Evolutionary conservation across 1,140 invertebrate genomes (phyloP).

Genomic region (Aleiodes sp.): DNA sequence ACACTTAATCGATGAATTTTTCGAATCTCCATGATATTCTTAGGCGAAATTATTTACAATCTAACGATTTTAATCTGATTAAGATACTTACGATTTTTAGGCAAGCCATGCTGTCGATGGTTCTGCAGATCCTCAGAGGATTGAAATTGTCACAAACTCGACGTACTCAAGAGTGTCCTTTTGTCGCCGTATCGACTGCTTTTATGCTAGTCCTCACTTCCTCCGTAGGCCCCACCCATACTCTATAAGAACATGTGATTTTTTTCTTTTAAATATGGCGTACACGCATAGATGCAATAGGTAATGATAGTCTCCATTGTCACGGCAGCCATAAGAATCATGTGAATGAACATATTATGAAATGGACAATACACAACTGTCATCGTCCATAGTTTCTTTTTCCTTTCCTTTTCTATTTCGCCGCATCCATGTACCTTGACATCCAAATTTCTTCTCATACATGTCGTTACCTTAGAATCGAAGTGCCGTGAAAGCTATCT

Average conservation of each 20-base stretch:
- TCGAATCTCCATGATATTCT: neutral
- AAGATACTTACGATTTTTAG: conserved; percentile 48
- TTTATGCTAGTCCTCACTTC: conserved; percentile 48
- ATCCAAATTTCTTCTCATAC: conserved; percentile 47
- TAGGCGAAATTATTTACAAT: neutral
- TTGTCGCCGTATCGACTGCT: conserved; percentile 32
- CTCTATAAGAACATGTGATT: conserved; percentile 37
- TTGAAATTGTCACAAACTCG: conserved; percentile 22
- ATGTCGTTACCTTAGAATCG: conserved; percentile 21
- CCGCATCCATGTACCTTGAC: conserved; percentile 43
- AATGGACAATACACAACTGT: conserved; percentile 36
- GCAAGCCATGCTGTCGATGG: conserved; percentile 47
- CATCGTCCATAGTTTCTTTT: neutral
- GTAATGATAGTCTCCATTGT: conserved; percentile 39
- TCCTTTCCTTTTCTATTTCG: neutral
- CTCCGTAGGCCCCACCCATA: conserved; percentile 34
- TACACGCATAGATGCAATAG: conserved; percentile 22
- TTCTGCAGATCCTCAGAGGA: neutral
- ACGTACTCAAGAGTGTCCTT: conserved; percentile 21
- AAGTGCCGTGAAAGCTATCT: conserved; percentile 20
- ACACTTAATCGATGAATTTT: neutral
- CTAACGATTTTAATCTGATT: neutral
- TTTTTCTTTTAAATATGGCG: conserved; percentile 10
- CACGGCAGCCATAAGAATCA: conserved; percentile 9
- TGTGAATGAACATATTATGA: conserved; percentile 39